Evolutionary conservation across 2,888 invertebrate genomes (phyloP).

Genomic region (Hirtodrosophila trivittata): DNA sequence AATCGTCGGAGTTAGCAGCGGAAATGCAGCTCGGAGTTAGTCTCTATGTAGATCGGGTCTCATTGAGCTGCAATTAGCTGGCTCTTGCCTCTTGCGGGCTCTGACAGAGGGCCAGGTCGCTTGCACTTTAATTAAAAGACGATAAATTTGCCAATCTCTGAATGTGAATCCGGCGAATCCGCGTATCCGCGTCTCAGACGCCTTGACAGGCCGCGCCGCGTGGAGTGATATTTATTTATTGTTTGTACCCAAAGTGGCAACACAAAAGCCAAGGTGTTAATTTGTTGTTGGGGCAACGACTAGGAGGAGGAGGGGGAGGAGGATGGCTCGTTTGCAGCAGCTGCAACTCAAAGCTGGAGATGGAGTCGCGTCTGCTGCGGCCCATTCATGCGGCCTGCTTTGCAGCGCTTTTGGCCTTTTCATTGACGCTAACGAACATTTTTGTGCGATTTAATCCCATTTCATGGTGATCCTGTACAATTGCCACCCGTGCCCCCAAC

Average conservation of each 20-base stretch:
- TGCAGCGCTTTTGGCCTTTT: slow-evolving; percentile 70
- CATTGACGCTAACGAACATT: slow-evolving; percentile 81
- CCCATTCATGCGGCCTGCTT: slow-evolving; percentile 62
- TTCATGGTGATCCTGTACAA: slow-evolving; percentile 82
- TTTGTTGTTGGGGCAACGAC: slow-evolving; percentile 73
- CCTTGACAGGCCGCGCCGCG: slow-evolving; percentile 64
- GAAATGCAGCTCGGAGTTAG: slow-evolving; percentile 42
- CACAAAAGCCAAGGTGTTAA: slow-evolving; percentile 81
- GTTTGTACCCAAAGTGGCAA: slow-evolving; percentile 81
- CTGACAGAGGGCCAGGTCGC: slow-evolving; percentile 75
- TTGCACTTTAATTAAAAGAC: slow-evolving; percentile 83
- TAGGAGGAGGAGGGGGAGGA: slow-evolving; percentile 15
- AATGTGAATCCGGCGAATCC: slow-evolving; percentile 42
- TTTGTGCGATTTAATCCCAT: slow-evolving; percentile 83
- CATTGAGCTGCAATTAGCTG: slow-evolving; percentile 70
- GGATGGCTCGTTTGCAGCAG: slow-evolving; percentile 50
- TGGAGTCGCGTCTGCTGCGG: slow-evolving; percentile 45
- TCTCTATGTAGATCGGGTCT: slow-evolving; percentile 17
- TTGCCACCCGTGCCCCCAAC: slow-evolving; percentile 51
- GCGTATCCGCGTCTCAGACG: slow-evolving; percentile 4
- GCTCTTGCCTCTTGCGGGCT: slow-evolving; percentile 38
- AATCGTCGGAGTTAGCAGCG: slow-evolving; percentile 33
- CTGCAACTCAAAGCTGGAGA: slow-evolving; percentile 54
- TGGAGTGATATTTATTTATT: slow-evolving; percentile 80
- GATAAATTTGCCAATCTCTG: slow-evolving; percentile 81